Evolutionary conservation across 2,113 vertebrate genomes (phyloP).

Genomic region (Emydocephalus ijimae): DNA sequence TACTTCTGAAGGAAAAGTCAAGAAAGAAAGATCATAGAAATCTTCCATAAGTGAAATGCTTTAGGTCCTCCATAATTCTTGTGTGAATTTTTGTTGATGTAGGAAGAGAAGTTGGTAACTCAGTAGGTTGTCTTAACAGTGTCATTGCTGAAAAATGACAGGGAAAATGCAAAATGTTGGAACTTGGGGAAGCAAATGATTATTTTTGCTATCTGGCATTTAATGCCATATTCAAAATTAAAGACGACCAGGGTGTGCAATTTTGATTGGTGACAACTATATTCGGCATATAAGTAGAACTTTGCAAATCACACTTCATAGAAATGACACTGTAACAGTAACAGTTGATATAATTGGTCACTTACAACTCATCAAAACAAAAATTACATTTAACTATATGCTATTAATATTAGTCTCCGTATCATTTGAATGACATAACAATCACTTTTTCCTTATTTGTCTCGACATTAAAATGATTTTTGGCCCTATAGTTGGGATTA

Average conservation of each 20-base stretch:
- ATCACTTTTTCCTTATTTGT: background rate
- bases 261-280: background rate
- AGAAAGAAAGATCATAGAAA: background rate
- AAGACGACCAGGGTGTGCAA: background rate
- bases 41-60: background rate
- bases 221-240: background rate
- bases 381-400: background rate
- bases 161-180: background rate
- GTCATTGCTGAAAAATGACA: background rate
- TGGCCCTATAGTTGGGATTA: background rate
- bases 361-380: background rate
- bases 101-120: background rate
- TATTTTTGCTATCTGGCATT: background rate
- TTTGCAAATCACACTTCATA: background rate
- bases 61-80: background rate
- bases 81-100: background rate
- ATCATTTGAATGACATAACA: background rate
- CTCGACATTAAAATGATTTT: background rate
- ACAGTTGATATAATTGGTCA: background rate
- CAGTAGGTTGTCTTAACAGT: background rate
- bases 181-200: background rate
- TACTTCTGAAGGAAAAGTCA: background rate
- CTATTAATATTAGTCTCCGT: background rate
- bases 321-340: background rate
- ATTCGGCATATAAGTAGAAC: background rate